Evolutionary conservation across 2,113 vertebrate species (phyloP).

Genomic region (Trogon surrucura): DNA sequence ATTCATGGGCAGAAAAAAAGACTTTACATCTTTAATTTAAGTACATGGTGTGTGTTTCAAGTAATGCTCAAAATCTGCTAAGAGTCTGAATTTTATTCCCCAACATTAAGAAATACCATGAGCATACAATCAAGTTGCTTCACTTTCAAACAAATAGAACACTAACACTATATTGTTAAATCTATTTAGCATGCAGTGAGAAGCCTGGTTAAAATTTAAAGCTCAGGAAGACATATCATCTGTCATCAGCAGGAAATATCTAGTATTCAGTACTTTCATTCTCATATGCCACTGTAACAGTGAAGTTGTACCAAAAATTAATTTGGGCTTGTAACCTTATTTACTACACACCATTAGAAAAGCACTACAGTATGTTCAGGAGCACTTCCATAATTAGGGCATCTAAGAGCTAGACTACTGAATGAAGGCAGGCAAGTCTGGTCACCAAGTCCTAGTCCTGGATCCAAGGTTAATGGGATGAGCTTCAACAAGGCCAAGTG

Average conservation of each 20-base stretch:
- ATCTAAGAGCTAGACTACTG: not conserved
- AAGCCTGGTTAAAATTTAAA: not conserved
- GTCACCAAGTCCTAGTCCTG: not conserved
- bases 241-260: not conserved
- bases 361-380: not conserved
- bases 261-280: not conserved
- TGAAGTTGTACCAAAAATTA: not conserved
- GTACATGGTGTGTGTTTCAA: not conserved
- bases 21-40: slow-evolving; percentile 43
- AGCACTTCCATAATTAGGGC: not conserved
- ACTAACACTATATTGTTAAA: not conserved
- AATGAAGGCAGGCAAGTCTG: not conserved
- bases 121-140: not conserved
- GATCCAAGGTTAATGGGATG: too few relatives aligned
- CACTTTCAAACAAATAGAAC: not conserved
- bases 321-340: not conserved
- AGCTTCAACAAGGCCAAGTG: too few relatives aligned
- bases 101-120: not conserved
- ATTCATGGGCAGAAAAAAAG: not conserved
- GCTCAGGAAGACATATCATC: not conserved
- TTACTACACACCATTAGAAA: not conserved
- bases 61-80: slow-evolving; percentile 31
- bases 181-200: not conserved
- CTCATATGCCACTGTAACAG: not conserved
- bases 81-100: not conserved